Evolutionary conservation across 2,888 invertebrate species (phyloP).

Genomic region (Cheiracanthium punctorium): DNA sequence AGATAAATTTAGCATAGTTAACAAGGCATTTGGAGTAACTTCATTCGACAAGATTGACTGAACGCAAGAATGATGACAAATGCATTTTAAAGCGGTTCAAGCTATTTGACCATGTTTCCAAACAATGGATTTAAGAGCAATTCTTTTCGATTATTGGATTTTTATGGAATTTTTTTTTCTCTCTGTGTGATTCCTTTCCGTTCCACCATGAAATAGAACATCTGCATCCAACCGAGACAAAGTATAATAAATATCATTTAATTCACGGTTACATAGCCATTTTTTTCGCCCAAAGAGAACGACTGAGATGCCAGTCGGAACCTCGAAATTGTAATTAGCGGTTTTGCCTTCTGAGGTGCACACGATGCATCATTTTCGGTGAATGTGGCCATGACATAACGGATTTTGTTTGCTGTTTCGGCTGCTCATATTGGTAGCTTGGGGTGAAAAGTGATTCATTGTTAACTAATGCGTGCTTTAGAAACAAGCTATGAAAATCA

Average conservation of each 20-base stretch:
- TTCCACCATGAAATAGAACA: slow-evolving; percentile 1
- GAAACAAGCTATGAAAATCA: no score
- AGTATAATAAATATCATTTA: background rate
- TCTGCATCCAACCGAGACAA: slow-evolving; percentile 14
- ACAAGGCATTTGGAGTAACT: no score
- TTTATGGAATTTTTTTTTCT: background rate
- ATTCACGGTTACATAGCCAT: slow-evolving; percentile 10
- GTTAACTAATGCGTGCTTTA: no score
- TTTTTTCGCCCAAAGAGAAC: slow-evolving; percentile 9
- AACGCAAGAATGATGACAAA: background rate
- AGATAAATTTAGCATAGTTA: no score
- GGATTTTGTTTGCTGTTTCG: no score
- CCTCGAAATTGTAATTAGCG: no score
- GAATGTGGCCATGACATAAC: no score
- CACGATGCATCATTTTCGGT: no score
- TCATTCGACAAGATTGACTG: background rate
- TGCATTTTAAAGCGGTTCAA: background rate
- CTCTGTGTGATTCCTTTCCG: slow-evolving; percentile 10
- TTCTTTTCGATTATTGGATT: background rate
- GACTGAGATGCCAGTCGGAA: no score
- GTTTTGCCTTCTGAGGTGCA: no score
- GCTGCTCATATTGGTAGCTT: no score
- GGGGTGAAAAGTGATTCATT: no score
- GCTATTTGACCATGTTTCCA: background rate
- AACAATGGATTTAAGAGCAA: background rate